Conservation (phyloP, 2,797 vertebrate species). For the Peromyscus melanophrys region DNA sequence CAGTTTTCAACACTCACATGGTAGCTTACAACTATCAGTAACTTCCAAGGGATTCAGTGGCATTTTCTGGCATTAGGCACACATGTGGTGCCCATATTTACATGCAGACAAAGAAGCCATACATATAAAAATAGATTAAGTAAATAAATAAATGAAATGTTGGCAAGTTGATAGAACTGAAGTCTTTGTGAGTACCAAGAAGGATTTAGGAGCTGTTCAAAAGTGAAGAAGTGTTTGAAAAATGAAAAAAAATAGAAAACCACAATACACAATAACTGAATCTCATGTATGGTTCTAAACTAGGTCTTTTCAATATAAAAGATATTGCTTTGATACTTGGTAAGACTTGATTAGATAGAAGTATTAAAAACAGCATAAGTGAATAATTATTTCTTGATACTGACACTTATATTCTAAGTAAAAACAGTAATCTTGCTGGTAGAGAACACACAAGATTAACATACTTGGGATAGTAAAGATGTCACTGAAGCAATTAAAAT, state of each 20-base stretch:
- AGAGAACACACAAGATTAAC: conserved; percentile 21
- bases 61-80: background rate
- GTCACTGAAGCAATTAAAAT: background rate
- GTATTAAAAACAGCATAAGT: background rate
- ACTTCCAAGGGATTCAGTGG: background rate
- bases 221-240: background rate
- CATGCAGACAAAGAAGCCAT: background rate
- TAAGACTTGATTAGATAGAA: background rate
- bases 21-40: background rate
- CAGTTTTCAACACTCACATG: background rate
- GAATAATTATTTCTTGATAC: conserved; percentile 7
- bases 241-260: background rate
- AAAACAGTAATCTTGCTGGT: background rate
- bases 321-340: background rate
- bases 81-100: background rate
- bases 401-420: background rate
- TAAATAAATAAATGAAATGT: background rate
- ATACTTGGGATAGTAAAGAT: background rate
- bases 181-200: background rate
- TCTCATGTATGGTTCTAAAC: background rate
- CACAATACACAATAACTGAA: background rate
- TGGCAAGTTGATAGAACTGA: background rate
- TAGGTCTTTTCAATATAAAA: background rate
- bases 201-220: background rate
- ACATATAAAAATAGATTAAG: background rate